Conservation (phyloP, 2,797 vertebrate genomes). For the Holocentrus rufus region DNA sequence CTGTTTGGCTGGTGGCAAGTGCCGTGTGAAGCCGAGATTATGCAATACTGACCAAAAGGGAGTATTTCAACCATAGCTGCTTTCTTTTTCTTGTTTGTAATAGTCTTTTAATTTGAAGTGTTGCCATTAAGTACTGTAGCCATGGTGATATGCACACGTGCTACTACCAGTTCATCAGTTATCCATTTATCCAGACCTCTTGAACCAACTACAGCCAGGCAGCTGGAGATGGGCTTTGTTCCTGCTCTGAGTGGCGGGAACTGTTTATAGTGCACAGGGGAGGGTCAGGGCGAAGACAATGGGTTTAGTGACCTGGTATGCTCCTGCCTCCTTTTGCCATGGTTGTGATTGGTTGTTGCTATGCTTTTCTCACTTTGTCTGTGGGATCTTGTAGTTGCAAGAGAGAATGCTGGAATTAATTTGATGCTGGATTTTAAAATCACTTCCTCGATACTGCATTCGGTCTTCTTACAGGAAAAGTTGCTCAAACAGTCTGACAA, state of each 20-base stretch:
- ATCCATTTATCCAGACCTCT: conserved; percentile 11
- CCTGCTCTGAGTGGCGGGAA: conserved; percentile 48
- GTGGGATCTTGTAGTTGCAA: neutral
- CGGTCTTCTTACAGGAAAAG: too few species aligned
- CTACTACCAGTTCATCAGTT: conserved; percentile 12
- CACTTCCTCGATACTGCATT: too few species aligned
- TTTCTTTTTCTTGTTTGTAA: too few species aligned
- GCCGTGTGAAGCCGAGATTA: too few species aligned
- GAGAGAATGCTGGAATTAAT: conserved; percentile 14
- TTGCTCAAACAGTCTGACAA: too few species aligned
- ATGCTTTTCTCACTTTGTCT: too few species aligned
- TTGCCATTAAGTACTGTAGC: neutral
- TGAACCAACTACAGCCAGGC: conserved; percentile 22
- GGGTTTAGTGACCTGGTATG: conserved; percentile 19
- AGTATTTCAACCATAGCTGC: too few species aligned
- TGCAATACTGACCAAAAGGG: too few species aligned
- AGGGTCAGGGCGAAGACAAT: conserved; percentile 30
- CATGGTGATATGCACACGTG: neutral
- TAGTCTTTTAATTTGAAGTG: conserved; percentile 1
- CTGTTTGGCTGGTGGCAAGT: too few species aligned
- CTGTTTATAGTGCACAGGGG: conserved; percentile 24
- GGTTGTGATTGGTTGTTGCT: neutral
- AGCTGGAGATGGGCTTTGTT: conserved; percentile 48
- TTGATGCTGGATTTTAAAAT: neutral
- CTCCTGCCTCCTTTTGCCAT: conserved; percentile 1